Percentiles rank a stretch among this genome's conserved stretches.
Conservation (phyloP, 2,797 vertebrate genomes). For the Sebastes goodei region DNA sequence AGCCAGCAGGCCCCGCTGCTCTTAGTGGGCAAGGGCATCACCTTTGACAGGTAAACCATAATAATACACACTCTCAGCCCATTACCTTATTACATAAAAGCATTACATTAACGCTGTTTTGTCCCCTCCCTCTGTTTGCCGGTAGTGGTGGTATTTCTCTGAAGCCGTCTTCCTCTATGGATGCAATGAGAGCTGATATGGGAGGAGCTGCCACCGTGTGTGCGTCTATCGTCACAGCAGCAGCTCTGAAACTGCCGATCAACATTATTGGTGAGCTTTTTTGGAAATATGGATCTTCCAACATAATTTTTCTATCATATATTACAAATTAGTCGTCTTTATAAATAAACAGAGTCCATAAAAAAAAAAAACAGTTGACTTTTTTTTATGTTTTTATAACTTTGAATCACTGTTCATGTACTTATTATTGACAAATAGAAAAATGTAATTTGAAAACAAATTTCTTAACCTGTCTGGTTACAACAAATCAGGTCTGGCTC, state of each 20-base stretch:
- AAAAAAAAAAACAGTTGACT: neutral
- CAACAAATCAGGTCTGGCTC: conserved; percentile 86
- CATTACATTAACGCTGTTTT: neutral
- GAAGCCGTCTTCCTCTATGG: conserved; percentile 93
- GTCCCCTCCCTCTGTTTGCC: neutral
- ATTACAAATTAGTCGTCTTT: neutral
- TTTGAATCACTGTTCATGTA: neutral
- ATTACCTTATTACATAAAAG: neutral
- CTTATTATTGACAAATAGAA: neutral
- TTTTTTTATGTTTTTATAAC: neutral
- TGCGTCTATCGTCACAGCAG: conserved; percentile 91
- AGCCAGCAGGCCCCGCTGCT: conserved; percentile 85
- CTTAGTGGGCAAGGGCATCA: conserved; percentile 96
- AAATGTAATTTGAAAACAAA: neutral
- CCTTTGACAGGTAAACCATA: conserved; percentile 91
- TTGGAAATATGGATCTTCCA: neutral
- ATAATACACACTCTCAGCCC: neutral
- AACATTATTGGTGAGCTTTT: conserved; percentile 89
- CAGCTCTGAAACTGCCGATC: conserved; percentile 89
- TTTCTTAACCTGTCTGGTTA: neutral
- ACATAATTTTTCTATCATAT: neutral
- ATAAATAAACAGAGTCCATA: neutral
- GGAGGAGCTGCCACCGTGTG: conserved; percentile 95
- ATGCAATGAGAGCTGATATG: conserved; percentile 98
- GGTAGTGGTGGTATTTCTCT: conserved; percentile 96